Evolutionary conservation across 1,140 invertebrate genomes (phyloP).

Genomic region (Penaeus japonicus): DNA sequence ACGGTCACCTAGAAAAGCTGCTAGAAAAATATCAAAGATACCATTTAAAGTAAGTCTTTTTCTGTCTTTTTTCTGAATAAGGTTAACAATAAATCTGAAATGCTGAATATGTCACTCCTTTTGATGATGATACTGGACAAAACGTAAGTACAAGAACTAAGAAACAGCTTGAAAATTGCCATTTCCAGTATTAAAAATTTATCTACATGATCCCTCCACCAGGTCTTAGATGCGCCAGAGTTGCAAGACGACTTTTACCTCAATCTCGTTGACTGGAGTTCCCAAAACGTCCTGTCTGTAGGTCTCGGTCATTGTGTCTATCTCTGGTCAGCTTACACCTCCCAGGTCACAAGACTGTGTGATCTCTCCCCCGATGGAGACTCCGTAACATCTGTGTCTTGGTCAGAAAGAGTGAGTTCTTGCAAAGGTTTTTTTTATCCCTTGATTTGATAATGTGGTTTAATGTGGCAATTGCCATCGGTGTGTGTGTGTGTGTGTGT

Average conservation of each 20-base stretch:
- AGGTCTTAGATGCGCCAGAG: constrained; percentile 96
- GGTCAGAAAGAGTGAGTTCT: constrained; percentile 85
- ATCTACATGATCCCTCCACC: not conserved
- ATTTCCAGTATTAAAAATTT: too few relatives aligned
- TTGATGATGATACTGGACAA: too few relatives aligned
- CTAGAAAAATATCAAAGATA: constrained; percentile 94
- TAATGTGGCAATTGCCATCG: too few relatives aligned
- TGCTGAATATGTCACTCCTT: too few relatives aligned
- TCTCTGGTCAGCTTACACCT: constrained; percentile 98
- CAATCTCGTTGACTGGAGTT: constrained; percentile 99
- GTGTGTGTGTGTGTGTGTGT: too few relatives aligned
- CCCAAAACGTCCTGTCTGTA: constrained; percentile 98
- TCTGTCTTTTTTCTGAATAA: too few relatives aligned
- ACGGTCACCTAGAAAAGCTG: constrained; percentile 92
- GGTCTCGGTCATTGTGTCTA: constrained; percentile 98
- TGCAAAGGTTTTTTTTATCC: not conserved
- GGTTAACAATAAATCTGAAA: too few relatives aligned
- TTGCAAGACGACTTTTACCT: constrained; percentile 99
- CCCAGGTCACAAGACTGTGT: constrained; percentile 93
- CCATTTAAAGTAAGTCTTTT: constrained; percentile 82
- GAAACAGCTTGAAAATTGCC: not conserved
- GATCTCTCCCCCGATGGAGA: constrained; percentile 93
- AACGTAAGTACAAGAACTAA: too few relatives aligned
- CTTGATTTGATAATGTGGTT: not conserved
- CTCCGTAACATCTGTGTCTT: constrained; percentile 97